Percentiles rank a stretch among this genome's conserved stretches.
phyloP scores from a whole-genome alignment of 2,888 invertebrate genomes.

The Drosophila maculinotata region DNA sequence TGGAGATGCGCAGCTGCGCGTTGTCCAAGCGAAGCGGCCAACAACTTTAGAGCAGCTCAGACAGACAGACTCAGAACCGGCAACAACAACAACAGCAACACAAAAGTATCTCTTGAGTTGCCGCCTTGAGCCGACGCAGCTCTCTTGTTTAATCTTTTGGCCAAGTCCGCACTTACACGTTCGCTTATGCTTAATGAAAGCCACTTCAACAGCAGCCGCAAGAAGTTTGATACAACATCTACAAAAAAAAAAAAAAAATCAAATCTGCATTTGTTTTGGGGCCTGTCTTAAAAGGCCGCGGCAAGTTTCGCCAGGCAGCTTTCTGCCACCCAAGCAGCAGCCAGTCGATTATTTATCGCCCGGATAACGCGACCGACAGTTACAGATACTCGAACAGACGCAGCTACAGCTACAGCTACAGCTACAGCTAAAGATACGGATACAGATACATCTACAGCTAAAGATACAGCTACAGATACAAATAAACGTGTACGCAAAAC shows the following conservation, averaged over 20 bases:
- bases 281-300: conserved; percentile 7
- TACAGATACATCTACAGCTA: background rate
- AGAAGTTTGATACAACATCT: conserved; percentile 23
- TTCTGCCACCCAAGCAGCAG: conserved; percentile 55
- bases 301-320: conserved; percentile 22
- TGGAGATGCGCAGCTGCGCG: conserved; percentile 59
- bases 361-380: conserved; percentile 46
- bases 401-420: conserved; percentile 20
- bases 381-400: conserved; percentile 26
- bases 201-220: conserved; percentile 15
- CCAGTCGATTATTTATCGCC: conserved; percentile 56
- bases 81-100: conserved; percentile 12
- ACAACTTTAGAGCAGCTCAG: conserved; percentile 25
- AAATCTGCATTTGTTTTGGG: conserved; percentile 33
- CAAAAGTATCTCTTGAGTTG: conserved; percentile 47
- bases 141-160: conserved; percentile 41
- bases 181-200: conserved; percentile 37
- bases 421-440: conserved; percentile 8
- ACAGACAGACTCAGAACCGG: conserved; percentile 31
- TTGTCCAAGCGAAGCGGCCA: conserved; percentile 23
- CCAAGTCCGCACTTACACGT: conserved; percentile 25
- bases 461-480: conserved; percentile 7
- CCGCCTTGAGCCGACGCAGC: conserved; percentile 35
- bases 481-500: conserved; percentile 5
- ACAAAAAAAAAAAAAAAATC: conserved; percentile 15